These are phyloP conservation scores for Phylloscopus collybita DNA, from an alignment of 2,797 vertebrate genomes.

Conservation along the genomic window DNA sequence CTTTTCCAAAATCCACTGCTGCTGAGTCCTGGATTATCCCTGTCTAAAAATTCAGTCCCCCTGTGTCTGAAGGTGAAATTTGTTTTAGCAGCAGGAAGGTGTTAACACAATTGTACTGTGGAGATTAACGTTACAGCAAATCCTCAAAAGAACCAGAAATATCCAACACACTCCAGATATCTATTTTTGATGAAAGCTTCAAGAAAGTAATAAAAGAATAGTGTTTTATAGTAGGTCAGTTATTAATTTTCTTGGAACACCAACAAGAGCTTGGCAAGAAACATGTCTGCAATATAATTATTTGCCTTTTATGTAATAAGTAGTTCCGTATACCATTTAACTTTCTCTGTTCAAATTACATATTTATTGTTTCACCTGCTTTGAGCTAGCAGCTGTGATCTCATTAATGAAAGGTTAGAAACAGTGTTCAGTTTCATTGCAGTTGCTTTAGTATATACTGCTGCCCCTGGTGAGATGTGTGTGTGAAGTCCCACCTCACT, in stretches of 20 bases:
- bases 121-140: constrained; percentile 31
- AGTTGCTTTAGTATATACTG: neutral
- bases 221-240: neutral
- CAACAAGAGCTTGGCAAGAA: constrained; percentile 30
- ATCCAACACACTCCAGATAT: constrained; percentile 12
- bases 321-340: neutral
- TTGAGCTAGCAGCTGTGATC: neutral
- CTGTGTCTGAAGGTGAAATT: constrained; percentile 60
- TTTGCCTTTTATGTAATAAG: neutral
- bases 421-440: neutral
- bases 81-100: constrained; percentile 48
- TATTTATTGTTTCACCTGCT: constrained; percentile 15
- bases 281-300: neutral
- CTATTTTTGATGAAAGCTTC: constrained; percentile 52
- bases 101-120: constrained; percentile 22
- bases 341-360: neutral
- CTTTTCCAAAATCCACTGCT: constrained; percentile 59
- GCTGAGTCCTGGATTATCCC: constrained; percentile 56
- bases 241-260: constrained; percentile 50
- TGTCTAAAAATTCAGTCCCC: constrained; percentile 48
- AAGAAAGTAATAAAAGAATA: constrained; percentile 21
- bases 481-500: neutral
- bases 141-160: constrained; percentile 61
- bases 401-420: neutral
- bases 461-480: neutral